phyloP scores from a whole-genome alignment of 1,140 invertebrate genomes.

The Brachystomella parvula region DNA sequence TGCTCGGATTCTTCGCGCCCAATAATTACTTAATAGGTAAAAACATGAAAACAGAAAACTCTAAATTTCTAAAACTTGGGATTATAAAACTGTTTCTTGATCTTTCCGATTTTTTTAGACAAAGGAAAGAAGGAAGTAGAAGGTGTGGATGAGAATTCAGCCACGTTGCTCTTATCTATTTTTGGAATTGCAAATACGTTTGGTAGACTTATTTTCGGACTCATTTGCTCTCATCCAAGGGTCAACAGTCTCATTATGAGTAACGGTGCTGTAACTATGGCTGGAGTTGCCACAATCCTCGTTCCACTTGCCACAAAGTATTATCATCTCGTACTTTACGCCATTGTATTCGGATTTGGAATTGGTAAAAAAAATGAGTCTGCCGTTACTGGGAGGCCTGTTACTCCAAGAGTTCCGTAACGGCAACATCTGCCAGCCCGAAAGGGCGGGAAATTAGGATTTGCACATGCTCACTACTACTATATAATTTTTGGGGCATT shows the following conservation, averaged over 20 bases:
- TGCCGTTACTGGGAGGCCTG: no score
- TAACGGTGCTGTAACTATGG: slow-evolving; percentile 15
- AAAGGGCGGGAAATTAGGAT: no score
- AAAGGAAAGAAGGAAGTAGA: background rate
- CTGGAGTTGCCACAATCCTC: slow-evolving; percentile 10
- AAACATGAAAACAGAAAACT: background rate
- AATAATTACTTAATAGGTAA: slow-evolving; percentile 21
- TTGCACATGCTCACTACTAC: no score
- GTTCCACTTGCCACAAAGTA: slow-evolving; percentile 2
- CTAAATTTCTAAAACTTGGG: background rate
- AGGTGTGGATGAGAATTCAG: background rate
- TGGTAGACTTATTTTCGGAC: slow-evolving; percentile 13
- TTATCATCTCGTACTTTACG: slow-evolving; percentile 15
- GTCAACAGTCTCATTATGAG: slow-evolving; percentile 18
- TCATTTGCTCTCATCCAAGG: slow-evolving; percentile 7
- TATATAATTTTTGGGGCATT: no score
- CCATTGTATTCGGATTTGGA: slow-evolving; percentile 16
- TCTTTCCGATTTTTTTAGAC: slow-evolving; percentile 7
- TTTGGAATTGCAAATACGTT: slow-evolving; percentile 20
- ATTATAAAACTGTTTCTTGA: no score
- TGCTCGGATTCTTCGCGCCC: slow-evolving; percentile 30
- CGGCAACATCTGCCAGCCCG: no score
- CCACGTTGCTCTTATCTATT: background rate
- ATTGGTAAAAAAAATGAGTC: slow-evolving; percentile 15
- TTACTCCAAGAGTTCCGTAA: no score